A percentile compares a stretch with the other conserved stretches of the same genome.
These are phyloP conservation scores for Amazona vittata DNA, from an alignment of 2,113 vertebrate species.

Conservation along the genomic window DNA sequence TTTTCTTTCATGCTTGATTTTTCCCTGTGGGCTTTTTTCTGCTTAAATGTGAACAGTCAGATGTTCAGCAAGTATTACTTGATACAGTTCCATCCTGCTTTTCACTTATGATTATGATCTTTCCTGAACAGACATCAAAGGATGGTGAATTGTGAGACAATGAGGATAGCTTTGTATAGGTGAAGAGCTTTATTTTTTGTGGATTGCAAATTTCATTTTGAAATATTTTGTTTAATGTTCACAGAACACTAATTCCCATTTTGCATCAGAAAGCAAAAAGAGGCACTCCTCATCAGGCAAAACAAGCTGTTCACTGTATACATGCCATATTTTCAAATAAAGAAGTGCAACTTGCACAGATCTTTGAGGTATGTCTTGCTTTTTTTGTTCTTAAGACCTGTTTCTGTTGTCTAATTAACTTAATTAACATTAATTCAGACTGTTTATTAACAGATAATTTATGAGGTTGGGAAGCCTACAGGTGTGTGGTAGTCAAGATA, in stretches of 20 bases:
- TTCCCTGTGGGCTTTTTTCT: not conserved
- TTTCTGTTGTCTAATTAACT: not conserved
- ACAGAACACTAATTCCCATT: conserved; percentile 95
- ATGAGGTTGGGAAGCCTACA: not conserved
- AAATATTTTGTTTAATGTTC: conserved; percentile 53
- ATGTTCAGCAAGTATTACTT: not conserved
- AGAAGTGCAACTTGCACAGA: conserved; percentile 98
- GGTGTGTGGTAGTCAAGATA: not conserved
- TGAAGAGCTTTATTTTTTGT: not conserved
- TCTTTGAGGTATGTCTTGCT: conserved; percentile 89
- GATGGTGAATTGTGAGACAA: not conserved
- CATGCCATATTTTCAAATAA: conserved; percentile 99
- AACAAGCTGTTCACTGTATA: conserved; percentile 98
- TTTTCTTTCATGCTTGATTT: not conserved
- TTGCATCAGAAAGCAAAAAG: conserved; percentile 98
- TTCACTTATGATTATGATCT: not conserved
- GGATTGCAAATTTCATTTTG: conserved; percentile 11
- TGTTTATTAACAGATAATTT: not conserved
- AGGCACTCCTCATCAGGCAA: conserved; percentile 98
- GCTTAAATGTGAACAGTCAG: not conserved
- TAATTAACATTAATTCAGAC: not conserved
- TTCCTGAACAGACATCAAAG: not conserved
- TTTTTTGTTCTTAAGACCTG: not conserved
- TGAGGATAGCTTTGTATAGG: not conserved
- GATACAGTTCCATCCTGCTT: not conserved